Base-by-base conservation (phyloP, 2,797 vertebrate genomes). In the Cetoscarus ocellatus region DNA sequence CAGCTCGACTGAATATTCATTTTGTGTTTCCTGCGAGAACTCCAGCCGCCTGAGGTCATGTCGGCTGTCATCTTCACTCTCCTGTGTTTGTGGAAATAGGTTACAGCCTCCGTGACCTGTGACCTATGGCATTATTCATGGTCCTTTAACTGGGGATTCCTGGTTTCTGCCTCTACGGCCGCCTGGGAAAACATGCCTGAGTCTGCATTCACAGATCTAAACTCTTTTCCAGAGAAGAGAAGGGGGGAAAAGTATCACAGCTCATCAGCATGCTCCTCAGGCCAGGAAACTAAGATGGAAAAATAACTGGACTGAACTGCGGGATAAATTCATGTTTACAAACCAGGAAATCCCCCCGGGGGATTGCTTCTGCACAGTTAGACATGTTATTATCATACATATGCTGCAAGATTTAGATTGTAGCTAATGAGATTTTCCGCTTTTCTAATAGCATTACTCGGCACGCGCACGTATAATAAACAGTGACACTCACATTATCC, bases 391-490 rank as follows among this genome's bases (percentile, higher is more conserved):
- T 55, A 38, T 10, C 39, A 60, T 70, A 73, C 43, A 75, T 67
- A 68, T 71, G 65, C 57, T 65, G 67, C 8, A 13, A 70, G 68
- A 77, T 75, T 79, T 69, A 60, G 71, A 78, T 79, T 55, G 52
- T 17, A 62, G 60, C 43, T 17, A 8, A 58, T 54, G 71, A 73
- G 74, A 83, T 86, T 83, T 88, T 80, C 70, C 80, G 73, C 69
- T 83, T 77, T 79, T 80, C 69, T 73, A 70, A 84, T 65, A 53
- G 70, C 71, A 76, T 88, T 82, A 86, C 42, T 82, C 55, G 68
- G 62, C 71, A 44, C 17, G 14, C 79, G 60, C 55, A 67, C 65
- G 53, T 27, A 75, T 27, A 62, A 50, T 53, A 73, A 57, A 78
- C 51, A 66, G 58, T 49, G 62, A 60, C 49, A 72, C 34, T 47